A percentile compares a stretch with the other conserved stretches of the same genome.
Evolutionary conservation across 2,113 vertebrate genomes (phyloP).

Genomic region (Sardina pilchardus): DNA sequence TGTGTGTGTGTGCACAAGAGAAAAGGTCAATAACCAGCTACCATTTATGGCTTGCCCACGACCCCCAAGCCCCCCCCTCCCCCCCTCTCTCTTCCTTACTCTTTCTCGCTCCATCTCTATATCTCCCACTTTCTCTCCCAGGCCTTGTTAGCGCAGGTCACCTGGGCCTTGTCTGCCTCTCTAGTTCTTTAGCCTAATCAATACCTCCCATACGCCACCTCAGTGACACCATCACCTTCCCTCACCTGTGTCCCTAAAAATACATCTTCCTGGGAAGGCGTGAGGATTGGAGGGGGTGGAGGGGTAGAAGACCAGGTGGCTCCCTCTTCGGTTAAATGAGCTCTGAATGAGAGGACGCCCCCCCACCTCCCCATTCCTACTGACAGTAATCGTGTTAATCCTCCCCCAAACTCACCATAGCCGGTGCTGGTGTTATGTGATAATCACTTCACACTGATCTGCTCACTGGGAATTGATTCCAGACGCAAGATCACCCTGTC

Average conservation of each 20-base stretch:
- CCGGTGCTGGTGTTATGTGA: slow-evolving; percentile 30
- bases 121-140: slow-evolving; percentile 3
- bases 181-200: slow-evolving; percentile 40
- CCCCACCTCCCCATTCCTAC: slow-evolving; percentile 29
- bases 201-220: slow-evolving; percentile 31
- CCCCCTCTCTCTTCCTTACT: not conserved
- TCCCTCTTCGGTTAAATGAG: slow-evolving; percentile 21
- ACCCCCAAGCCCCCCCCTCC: not conserved
- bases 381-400: slow-evolving; percentile 42
- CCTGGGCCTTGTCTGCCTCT: slow-evolving; percentile 24
- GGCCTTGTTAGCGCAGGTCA: slow-evolving; percentile 35
- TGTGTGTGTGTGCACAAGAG: not conserved
- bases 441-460: slow-evolving; percentile 39
- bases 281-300: not conserved
- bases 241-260: slow-evolving; percentile 35
- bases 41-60: not conserved
- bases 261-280: slow-evolving; percentile 4
- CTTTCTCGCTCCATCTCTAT: slow-evolving; percentile 17
- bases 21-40: not conserved
- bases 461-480: not conserved
- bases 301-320: not conserved
- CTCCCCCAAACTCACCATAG: slow-evolving; percentile 27
- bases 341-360: slow-evolving; percentile 8
- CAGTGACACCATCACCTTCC: slow-evolving; percentile 25
- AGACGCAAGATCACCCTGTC: not conserved